phyloP scores from a whole-genome alignment of 2,797 vertebrate species.

The Intellagama lesueurii region DNA sequence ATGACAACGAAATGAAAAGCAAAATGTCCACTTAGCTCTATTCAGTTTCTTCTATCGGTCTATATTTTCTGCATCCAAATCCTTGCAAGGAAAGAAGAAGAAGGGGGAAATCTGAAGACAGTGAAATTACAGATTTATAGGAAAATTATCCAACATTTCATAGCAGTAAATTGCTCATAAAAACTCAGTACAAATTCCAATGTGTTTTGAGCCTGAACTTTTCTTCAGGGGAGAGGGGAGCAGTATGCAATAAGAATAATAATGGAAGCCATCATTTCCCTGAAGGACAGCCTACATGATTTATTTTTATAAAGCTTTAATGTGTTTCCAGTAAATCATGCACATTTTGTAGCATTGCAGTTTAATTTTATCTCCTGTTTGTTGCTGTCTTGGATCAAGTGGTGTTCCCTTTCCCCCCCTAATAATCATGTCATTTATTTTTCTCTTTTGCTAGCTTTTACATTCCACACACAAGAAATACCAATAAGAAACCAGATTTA shows the following conservation, averaged over 20 bases:
- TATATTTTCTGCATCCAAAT: neutral
- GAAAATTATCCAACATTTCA: conserved; percentile 17
- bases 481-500: neutral
- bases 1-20: neutral
- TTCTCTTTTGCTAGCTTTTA: conserved; percentile 1
- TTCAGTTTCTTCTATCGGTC: neutral
- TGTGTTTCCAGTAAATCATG: conserved; percentile 28
- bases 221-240: neutral
- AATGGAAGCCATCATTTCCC: conserved; percentile 22
- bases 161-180: conserved; percentile 5
- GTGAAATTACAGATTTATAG: neutral
- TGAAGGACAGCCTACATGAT: neutral
- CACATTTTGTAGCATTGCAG: neutral
- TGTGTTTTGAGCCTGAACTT: conserved; percentile 17
- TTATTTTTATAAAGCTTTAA: conserved; percentile 1
- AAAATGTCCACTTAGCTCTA: neutral
- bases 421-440: neutral
- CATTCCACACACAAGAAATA: conserved; percentile 2
- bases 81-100: neutral
- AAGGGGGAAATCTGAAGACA: neutral
- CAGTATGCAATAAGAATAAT: neutral
- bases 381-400: conserved; percentile 13
- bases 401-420: neutral
- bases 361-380: neutral
- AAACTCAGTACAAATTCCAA: neutral